These are phyloP conservation scores for Plumapathes pennacea DNA, from an alignment of 92 coral and sea anemone species.

Conservation along the genomic window DNA sequence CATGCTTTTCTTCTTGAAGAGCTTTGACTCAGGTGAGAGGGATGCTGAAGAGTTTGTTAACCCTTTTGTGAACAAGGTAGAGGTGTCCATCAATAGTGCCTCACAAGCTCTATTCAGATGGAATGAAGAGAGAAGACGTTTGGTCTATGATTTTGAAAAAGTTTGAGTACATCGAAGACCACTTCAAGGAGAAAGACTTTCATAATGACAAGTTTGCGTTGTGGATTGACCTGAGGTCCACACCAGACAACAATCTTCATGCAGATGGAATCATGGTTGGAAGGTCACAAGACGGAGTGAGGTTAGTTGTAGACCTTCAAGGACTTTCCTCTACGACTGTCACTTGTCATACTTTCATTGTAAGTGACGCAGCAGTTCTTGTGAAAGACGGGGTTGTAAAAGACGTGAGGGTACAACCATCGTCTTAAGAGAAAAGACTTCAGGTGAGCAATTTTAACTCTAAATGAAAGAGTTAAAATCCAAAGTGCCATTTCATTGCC, in stretches of 20 bases:
- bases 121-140: conserved; percentile 5
- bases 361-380: conserved; percentile 39
- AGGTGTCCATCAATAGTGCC: conserved; percentile 37
- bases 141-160: conserved; percentile 9
- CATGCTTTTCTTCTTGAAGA: conserved; percentile 28
- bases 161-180: too few relatives aligned
- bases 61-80: conserved; percentile 8
- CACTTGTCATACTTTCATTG: conserved; percentile 24
- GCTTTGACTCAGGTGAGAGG: conserved; percentile 19
- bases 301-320: conserved; percentile 1
- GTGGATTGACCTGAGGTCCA: conserved; percentile 44
- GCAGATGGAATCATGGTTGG: conserved; percentile 19
- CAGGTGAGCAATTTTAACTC: too few relatives aligned
- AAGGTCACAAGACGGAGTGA: conserved; percentile 33
- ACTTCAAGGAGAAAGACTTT: conserved; percentile 7
- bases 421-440: too few relatives aligned
- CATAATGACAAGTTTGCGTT: conserved; percentile 38
- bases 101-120: conserved; percentile 17
- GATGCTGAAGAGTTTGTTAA: conserved; percentile 43
- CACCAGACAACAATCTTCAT: conserved; percentile 36
- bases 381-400: too few relatives aligned
- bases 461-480: conserved; percentile 24
- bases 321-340: background rate
- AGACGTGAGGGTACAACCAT: too few relatives aligned
- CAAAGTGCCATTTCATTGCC: conserved; percentile 4